Percentiles rank a stretch among this genome's conserved stretches.
Evolutionary conservation across 2,113 vertebrate genomes (phyloP).

Genomic region (Peromyscus californicus): DNA sequence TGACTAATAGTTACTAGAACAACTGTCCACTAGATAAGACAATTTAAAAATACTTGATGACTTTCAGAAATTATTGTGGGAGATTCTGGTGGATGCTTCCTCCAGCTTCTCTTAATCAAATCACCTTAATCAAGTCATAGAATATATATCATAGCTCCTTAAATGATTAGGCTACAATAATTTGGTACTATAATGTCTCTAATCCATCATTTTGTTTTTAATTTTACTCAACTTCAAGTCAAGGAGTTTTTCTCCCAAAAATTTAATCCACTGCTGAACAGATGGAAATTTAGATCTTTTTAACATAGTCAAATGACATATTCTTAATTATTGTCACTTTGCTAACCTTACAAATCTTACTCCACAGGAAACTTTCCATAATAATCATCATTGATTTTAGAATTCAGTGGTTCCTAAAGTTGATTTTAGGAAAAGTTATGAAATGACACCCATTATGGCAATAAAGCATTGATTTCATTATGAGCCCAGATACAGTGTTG

Average conservation of each 20-base stretch:
- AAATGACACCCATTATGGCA: background rate
- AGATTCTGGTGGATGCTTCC: background rate
- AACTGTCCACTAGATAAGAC: background rate
- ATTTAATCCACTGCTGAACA: slow-evolving; percentile 10
- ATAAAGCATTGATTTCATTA: background rate
- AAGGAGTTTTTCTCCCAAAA: slow-evolving; percentile 43
- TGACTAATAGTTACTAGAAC: background rate
- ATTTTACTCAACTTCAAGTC: slow-evolving; percentile 38
- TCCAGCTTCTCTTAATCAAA: background rate
- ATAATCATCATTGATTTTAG: background rate
- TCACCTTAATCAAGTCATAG: background rate
- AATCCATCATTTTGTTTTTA: slow-evolving; percentile 14
- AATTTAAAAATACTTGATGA: background rate
- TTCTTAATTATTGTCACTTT: background rate
- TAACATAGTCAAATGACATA: slow-evolving; percentile 41
- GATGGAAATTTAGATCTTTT: slow-evolving; percentile 7
- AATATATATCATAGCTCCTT: background rate
- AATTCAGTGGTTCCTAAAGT: background rate
- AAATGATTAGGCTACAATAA: background rate
- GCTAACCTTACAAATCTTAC: background rate
- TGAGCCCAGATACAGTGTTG: background rate
- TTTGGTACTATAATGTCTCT: background rate
- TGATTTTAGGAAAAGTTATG: background rate
- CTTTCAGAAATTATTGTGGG: background rate
- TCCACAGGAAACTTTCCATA: slow-evolving; percentile 30